Evolutionary conservation across 2,113 vertebrate species (phyloP).

Genomic region (Tiliqua scincoides): DNA sequence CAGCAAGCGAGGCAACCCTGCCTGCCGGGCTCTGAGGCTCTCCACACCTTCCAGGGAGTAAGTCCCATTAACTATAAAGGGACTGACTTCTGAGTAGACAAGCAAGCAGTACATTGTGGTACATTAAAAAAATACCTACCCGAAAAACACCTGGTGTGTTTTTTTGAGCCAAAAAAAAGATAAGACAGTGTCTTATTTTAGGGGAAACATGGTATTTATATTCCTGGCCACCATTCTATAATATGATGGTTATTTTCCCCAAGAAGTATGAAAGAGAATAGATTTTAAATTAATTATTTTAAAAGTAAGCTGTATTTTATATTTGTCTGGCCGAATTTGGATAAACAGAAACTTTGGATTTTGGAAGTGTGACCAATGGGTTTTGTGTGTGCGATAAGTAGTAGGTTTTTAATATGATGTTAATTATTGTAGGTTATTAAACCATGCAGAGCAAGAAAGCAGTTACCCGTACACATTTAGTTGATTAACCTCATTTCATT

Average conservation of each 20-base stretch:
- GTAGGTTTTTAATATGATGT: not conserved
- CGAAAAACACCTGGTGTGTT: too few relatives aligned
- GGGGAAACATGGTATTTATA: too few relatives aligned
- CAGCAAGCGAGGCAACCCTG: too few relatives aligned
- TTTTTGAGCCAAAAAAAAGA: too few relatives aligned
- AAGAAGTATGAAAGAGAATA: conserved; percentile 11
- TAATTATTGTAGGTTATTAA: not conserved
- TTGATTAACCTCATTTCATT: conserved; percentile 8
- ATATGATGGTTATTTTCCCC: conserved; percentile 12
- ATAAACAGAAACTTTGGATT: not conserved
- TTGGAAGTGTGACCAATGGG: not conserved
- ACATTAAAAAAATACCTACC: too few relatives aligned
- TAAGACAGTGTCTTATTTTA: too few relatives aligned
- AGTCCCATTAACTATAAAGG: too few relatives aligned
- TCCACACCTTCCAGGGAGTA: too few relatives aligned
- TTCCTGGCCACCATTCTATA: conserved; percentile 25
- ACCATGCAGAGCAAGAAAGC: not conserved
- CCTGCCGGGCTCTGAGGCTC: too few relatives aligned
- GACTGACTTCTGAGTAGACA: too few relatives aligned
- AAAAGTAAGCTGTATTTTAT: conserved; percentile 34
- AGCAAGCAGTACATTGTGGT: too few relatives aligned
- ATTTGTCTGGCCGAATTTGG: conserved; percentile 21
- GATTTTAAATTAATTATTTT: conserved; percentile 22
- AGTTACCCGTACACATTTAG: not conserved
- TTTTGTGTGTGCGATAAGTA: not conserved